Evolutionary conservation across 2,888 invertebrate genomes (phyloP).

Genomic region (Pristionchus maxplancki): DNA sequence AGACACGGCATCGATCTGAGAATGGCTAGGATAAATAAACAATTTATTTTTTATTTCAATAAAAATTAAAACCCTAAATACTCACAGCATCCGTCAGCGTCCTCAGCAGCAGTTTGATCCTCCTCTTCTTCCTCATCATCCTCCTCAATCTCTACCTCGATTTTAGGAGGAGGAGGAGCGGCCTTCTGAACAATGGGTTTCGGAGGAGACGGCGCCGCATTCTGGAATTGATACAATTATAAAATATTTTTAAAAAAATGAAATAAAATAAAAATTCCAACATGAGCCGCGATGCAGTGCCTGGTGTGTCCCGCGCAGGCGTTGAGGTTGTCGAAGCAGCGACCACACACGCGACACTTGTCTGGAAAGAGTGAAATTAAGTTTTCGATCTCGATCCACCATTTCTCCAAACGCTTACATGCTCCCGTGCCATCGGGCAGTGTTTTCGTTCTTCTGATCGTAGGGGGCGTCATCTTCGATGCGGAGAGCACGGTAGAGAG

Average conservation of each 20-base stretch:
- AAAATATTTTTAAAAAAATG: not conserved
- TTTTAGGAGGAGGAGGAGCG: not conserved
- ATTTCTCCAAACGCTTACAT: not conserved
- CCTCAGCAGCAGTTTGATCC: not conserved
- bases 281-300: slow-evolving; percentile 26
- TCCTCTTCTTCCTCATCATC: not conserved
- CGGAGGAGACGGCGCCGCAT: not conserved
- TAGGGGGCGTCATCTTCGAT: not conserved
- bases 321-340: slow-evolving; percentile 38
- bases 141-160: not conserved
- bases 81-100: not conserved
- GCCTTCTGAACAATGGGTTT: not conserved
- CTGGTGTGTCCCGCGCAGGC: slow-evolving; percentile 45
- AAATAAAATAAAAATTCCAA: not conserved
- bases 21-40: not conserved
- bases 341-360: slow-evolving; percentile 29
- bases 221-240: not conserved
- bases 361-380: not conserved
- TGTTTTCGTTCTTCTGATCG: not conserved
- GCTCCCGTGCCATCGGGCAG: not conserved
- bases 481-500: slow-evolving; percentile 20
- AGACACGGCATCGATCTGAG: slow-evolving; percentile 35
- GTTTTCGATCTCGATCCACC: no score
- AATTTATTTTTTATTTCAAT: not conserved
- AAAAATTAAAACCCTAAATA: not conserved